Evolutionary conservation across 2,797 vertebrate genomes (phyloP).

Genomic region (Esox masquinongy): DNA sequence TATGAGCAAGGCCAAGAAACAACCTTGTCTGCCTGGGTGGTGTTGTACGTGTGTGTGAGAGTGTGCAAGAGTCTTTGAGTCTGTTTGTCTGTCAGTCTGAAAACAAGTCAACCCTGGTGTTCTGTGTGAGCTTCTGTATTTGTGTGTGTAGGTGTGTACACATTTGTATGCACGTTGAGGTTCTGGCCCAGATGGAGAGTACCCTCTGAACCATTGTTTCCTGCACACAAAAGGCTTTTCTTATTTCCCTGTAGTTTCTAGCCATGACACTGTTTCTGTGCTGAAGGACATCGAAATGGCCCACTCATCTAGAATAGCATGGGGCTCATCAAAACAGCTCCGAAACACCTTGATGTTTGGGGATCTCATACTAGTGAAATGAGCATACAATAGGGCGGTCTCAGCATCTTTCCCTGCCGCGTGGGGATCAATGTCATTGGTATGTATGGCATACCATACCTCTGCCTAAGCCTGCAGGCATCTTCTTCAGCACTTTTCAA

Average conservation of each 20-base stretch:
- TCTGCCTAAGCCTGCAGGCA: constrained; percentile 40
- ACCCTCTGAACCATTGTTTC: constrained; percentile 26
- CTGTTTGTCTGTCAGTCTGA: background rate
- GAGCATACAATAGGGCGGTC: constrained; percentile 36
- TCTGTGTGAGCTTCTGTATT: no score
- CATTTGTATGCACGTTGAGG: background rate
- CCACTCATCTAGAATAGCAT: constrained; percentile 52
- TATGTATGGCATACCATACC: constrained; percentile 47
- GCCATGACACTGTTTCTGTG: constrained; percentile 14
- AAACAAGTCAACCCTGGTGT: no score
- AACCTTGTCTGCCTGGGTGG: constrained; percentile 57
- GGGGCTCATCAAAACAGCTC: constrained; percentile 54
- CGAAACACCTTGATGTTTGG: constrained; percentile 40
- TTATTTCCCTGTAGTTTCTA: constrained; percentile 4
- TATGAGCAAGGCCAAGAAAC: constrained; percentile 52
- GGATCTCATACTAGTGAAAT: constrained; percentile 26
- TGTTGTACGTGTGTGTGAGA: background rate
- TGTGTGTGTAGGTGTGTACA: no score
- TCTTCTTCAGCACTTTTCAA: constrained; percentile 59
- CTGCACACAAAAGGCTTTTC: constrained; percentile 42
- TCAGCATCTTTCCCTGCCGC: constrained; percentile 47
- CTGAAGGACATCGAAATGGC: constrained; percentile 53
- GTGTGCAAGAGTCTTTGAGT: background rate
- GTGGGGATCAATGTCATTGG: constrained; percentile 58
- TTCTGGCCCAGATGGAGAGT: constrained; percentile 6